Evolutionary conservation across 2,113 vertebrate genomes (phyloP).

Genomic region (Sardina pilchardus): DNA sequence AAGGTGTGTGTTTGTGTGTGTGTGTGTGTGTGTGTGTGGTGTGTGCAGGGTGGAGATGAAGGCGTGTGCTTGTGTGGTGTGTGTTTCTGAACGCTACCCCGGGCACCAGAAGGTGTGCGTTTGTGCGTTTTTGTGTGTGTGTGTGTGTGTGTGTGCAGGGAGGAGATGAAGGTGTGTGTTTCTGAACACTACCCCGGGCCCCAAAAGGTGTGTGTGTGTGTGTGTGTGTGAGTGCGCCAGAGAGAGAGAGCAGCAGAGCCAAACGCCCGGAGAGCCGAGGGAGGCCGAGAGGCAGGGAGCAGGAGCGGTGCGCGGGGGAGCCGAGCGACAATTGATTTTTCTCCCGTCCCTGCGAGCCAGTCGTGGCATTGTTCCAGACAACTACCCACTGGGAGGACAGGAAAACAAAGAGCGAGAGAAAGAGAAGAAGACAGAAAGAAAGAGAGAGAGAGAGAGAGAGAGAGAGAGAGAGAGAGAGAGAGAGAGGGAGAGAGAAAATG

Average conservation of each 20-base stretch:
- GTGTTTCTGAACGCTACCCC: constrained; percentile 46
- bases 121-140: no score
- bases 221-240: no score
- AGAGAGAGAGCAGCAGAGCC: no score
- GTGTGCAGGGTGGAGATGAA: constrained; percentile 35
- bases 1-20: no score
- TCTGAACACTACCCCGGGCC: constrained; percentile 43
- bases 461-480: constrained; percentile 32
- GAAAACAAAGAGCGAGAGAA: not conserved
- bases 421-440: not conserved
- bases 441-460: not conserved
- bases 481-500: constrained; percentile 31
- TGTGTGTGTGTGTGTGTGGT: not conserved
- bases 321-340: constrained; percentile 54
- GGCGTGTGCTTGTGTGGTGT: not conserved
- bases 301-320: no score
- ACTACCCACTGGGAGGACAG: constrained; percentile 27
- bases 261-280: no score
- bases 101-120: not conserved
- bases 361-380: constrained; percentile 55
- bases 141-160: constrained; percentile 16
- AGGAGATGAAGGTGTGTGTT: constrained; percentile 34
- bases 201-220: no score
- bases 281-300: no score
- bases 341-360: constrained; percentile 21